A percentile compares a stretch with the other conserved stretches of the same genome.
Evolutionary conservation across 53 echinoderm and acorn worm species (phyloP).

Genomic region (Temnopleurus reevesii): DNA sequence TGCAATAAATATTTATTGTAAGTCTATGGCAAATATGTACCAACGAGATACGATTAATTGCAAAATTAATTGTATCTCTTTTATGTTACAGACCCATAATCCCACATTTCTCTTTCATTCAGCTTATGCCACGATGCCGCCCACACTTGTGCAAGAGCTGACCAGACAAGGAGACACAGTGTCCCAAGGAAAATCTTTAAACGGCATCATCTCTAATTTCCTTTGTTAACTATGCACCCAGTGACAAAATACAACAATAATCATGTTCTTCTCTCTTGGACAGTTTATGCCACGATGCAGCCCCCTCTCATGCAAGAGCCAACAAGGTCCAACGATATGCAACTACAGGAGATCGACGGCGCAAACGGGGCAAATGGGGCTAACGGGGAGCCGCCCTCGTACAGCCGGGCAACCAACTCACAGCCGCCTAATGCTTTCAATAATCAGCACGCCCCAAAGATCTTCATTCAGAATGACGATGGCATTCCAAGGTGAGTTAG

Average conservation of each 20-base stretch:
- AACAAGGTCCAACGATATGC: background rate
- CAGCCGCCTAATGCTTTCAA: conserved; percentile 62
- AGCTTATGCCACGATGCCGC: no score
- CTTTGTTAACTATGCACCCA: no score
- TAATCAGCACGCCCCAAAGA: conserved; percentile 68
- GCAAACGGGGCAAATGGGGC: background rate
- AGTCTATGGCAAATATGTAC: no score
- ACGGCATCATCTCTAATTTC: no score
- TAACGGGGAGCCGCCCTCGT: conserved; percentile 38
- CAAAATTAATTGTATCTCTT: no score
- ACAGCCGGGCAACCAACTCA: conserved; percentile 53
- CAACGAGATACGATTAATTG: no score
- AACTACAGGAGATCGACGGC: conserved; percentile 60
- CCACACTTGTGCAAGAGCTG: no score
- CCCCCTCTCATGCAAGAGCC: conserved; percentile 51
- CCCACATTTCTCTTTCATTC: no score
- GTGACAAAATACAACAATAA: background rate
- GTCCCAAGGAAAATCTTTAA: no score
- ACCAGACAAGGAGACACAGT: no score
- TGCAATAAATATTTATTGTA: no score
- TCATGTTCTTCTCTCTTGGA: background rate
- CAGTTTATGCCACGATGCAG: conserved; percentile 62
- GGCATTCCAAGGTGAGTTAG: conserved; percentile 80
- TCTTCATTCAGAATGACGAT: conserved; percentile 83
- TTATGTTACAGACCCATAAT: no score